Percentiles rank a stretch among this genome's conserved stretches.
Evolutionary conservation across 2,888 invertebrate species (phyloP).

Genomic region (Copidosoma aretas): DNA sequence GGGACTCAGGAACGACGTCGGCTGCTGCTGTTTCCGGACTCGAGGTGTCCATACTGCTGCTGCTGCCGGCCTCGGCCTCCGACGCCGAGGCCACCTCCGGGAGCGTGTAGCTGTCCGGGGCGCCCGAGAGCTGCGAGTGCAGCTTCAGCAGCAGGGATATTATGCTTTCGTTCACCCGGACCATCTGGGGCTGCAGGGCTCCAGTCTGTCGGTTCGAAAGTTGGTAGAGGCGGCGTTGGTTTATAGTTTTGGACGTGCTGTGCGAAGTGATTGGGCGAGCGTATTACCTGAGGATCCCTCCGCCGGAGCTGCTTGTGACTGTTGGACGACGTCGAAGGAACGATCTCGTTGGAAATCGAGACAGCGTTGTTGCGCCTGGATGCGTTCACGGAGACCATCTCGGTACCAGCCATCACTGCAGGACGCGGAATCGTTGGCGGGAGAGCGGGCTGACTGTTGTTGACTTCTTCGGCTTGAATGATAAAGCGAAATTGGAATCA

Average conservation of each 20-base stretch:
- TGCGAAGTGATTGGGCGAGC: no score
- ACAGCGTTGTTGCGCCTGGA: conserved; percentile 44
- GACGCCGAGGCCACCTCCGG: conserved; percentile 44
- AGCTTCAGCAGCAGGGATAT: conserved; percentile 87
- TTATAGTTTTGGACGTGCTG: no score
- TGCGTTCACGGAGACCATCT: conserved; percentile 56
- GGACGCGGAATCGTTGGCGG: conserved; percentile 57
- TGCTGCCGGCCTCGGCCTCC: conserved; percentile 48
- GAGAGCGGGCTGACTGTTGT: conserved; percentile 52
- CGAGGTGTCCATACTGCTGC: conserved; percentile 44
- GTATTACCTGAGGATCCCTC: conserved; percentile 53
- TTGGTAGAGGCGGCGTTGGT: no score
- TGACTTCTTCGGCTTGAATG: conserved; percentile 30
- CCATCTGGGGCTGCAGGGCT: conserved; percentile 57
- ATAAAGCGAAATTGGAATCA: conserved; percentile 4
- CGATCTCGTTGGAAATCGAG: conserved; percentile 51
- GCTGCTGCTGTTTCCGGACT: conserved; percentile 3
- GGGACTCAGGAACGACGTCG: conserved; percentile 58
- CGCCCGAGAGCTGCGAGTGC: conserved; percentile 86
- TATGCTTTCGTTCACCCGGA: conserved; percentile 84
- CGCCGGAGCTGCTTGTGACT: conserved; percentile 54
- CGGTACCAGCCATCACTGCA: conserved; percentile 62
- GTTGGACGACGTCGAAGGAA: conserved; percentile 57
- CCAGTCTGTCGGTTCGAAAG: no score
- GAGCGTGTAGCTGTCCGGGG: conserved; percentile 77